phyloP scores from a whole-genome alignment of 37 sponge, comb jelly and placozoan species.

The Theonella swinhoei region DNA sequence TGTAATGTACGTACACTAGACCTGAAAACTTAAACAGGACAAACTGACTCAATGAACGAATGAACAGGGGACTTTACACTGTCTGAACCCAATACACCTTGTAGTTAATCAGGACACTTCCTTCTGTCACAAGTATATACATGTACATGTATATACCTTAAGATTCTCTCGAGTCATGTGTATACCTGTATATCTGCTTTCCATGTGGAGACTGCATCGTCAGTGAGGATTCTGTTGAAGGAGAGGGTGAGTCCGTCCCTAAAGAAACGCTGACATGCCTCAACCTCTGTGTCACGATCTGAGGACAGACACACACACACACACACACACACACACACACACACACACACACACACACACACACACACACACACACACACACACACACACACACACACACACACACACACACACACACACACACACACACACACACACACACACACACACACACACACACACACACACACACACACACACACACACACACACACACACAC shows the following conservation, averaged over 20 bases:
- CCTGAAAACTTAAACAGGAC: too few species aligned
- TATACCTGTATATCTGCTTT: constrained; percentile 95
- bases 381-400: too few species aligned
- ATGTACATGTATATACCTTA: neutral
- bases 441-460: neutral
- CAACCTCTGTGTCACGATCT: constrained; percentile 77
- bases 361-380: neutral
- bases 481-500: too few species aligned
- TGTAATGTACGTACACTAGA: too few species aligned
- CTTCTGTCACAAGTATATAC: neutral
- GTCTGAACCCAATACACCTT: too few species aligned
- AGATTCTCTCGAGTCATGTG: neutral
- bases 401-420: neutral
- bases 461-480: too few species aligned
- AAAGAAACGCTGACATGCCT: constrained; percentile 90
- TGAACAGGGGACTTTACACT: too few species aligned
- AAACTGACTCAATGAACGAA: too few species aligned
- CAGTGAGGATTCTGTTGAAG: constrained; percentile 82
- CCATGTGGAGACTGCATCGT: constrained; percentile 95
- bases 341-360: neutral
- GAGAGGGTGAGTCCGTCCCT: constrained; percentile 86
- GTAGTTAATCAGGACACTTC: neutral
- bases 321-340: too few species aligned
- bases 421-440: neutral
- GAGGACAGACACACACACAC: neutral